Conservation (phyloP, 2,888 invertebrate species). For the Alviniconcha strummeri region DNA sequence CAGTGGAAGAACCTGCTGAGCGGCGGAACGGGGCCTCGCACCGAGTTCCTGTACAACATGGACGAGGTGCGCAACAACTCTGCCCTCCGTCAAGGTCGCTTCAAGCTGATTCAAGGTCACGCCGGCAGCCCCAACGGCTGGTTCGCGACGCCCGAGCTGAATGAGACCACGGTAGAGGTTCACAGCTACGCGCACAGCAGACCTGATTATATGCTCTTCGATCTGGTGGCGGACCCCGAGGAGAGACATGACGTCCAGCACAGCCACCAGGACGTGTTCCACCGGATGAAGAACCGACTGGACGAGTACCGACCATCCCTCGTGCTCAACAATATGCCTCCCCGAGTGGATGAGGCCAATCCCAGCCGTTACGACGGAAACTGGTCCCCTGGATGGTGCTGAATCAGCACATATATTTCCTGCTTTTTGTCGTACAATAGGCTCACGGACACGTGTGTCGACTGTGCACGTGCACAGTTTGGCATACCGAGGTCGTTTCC, state of each 20-base stretch:
- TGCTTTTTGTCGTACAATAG: no score
- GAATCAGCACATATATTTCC: no score
- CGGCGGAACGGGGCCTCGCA: constrained; percentile 11
- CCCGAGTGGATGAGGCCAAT: constrained; percentile 5
- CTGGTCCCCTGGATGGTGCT: constrained; percentile 36
- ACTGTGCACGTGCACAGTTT: no score
- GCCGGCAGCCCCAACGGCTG: constrained; percentile 17
- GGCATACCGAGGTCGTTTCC: no score
- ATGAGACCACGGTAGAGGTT: background rate
- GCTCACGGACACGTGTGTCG: no score
- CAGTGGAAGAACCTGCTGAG: constrained; percentile 26
- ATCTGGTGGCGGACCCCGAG: constrained; percentile 17
- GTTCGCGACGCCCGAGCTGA: constrained; percentile 23
- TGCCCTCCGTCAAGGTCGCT: constrained; percentile 14
- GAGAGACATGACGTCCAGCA: constrained; percentile 14
- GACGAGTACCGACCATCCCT: constrained; percentile 20
- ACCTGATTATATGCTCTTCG: constrained; percentile 12
- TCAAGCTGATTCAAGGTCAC: constrained; percentile 22
- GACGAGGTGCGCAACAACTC: constrained; percentile 20
- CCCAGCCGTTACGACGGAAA: constrained; percentile 27
- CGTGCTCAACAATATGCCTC: background rate
- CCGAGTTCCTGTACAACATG: constrained; percentile 28
- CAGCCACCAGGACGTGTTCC: constrained; percentile 16
- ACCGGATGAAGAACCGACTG: constrained; percentile 15
- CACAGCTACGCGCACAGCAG: background rate